Conservation (phyloP, 2,888 invertebrate species). For the Amblyjoppa proteus region DNA sequence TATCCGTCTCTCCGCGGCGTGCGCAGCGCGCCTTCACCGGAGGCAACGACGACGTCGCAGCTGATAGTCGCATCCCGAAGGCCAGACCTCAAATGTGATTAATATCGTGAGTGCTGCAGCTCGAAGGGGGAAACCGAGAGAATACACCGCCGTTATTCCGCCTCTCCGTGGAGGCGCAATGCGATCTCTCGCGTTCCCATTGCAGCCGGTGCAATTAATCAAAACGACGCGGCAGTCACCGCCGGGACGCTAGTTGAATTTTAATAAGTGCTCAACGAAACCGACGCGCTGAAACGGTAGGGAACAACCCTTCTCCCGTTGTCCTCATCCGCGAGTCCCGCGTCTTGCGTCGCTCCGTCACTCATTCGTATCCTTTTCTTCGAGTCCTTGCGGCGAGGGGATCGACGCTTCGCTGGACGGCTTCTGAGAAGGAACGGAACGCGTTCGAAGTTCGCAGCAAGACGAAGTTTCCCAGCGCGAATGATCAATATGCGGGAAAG, state of each 20-base stretch:
- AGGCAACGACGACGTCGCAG: slow-evolving; percentile 57
- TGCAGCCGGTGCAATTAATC: slow-evolving; percentile 73
- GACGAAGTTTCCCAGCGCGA: background rate
- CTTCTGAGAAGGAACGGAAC: background rate
- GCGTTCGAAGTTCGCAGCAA: slow-evolving; percentile 9
- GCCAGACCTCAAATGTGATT: slow-evolving; percentile 75
- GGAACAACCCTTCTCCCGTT: background rate
- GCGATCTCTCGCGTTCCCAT: slow-evolving; percentile 41
- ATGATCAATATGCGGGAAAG: slow-evolving; percentile 1
- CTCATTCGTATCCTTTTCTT: slow-evolving; percentile 29
- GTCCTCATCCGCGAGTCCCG: background rate
- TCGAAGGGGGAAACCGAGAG: slow-evolving; percentile 28
- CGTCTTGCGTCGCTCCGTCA: slow-evolving; percentile 14
- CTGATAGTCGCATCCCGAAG: slow-evolving; percentile 67
- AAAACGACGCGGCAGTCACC: slow-evolving; percentile 64
- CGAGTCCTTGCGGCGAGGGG: background rate
- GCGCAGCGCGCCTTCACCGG: background rate
- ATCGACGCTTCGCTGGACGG: background rate
- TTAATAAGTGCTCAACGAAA: slow-evolving; percentile 56
- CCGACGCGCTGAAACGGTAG: background rate
- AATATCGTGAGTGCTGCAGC: slow-evolving; percentile 66
- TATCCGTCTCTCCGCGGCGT: background rate
- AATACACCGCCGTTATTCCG: slow-evolving; percentile 67
- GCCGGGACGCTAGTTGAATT: slow-evolving; percentile 64
- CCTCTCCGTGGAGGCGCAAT: slow-evolving; percentile 50